Evolutionary conservation across 2,888 invertebrate genomes (phyloP), one percentile per base, ranked within the genome.

Genomic region (Drosophila mercatorum): DNA sequence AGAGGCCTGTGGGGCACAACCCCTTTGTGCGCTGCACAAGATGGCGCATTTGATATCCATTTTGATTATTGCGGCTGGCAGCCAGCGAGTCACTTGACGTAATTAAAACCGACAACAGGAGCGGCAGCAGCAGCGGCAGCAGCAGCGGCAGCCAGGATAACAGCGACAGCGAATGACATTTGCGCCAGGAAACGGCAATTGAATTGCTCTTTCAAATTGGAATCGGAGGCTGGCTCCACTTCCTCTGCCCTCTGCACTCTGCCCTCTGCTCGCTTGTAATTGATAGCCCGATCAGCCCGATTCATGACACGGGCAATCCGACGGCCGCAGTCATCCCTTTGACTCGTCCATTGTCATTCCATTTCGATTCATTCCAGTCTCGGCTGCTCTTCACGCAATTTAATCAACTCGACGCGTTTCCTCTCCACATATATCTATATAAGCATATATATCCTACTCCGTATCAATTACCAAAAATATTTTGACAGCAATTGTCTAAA

Each of bases 401-500:
- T 88, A 86, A 85, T 89, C 89, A 89, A 89, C 83, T 89, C 84
- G 76, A 76, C 80, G 85, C 88, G 79, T 74, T 82, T 84, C 80
- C 76, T 70, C 53, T 53, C 22, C 7, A 7, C 10, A 38, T 2
- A 52, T 43, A 43, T n/a, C 22, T 44, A 36, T 10, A 3, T 5
- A 22, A 28, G 8, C 12, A 17, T 57, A 31, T 57, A 31, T 46
- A 51, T 62, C 47, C 47, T 28, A 47, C 58, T 46, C 56, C 47
- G 72, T 87, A 87, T 87, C 87, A 77, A 84, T 87, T 87, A 84
- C 87, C 75, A 76, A 81, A 78, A 84, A 84, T 87, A 76, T 87
- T 87, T 87, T 87, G 87, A 87, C 87, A 90, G 84, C 87, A 84
- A 87, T 87, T 87, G 87, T 87, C 87, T 74, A 87, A 87, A 89